Percentiles rank a stretch among this genome's conserved stretches.
These are phyloP conservation scores for Drosophila anomelani DNA, from an alignment of 2,888 invertebrate genomes.

Conservation along the genomic window DNA sequence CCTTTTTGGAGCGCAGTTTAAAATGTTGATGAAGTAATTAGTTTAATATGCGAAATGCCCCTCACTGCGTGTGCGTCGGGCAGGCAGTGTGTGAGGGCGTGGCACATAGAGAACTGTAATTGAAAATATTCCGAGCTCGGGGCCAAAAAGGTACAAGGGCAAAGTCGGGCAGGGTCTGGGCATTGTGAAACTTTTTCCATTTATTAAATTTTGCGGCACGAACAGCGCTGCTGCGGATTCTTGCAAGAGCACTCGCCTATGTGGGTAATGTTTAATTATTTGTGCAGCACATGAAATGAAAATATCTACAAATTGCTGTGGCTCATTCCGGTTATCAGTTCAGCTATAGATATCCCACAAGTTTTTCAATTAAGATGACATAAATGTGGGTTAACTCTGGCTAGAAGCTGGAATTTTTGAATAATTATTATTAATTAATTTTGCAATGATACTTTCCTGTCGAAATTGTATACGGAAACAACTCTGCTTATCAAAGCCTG, in stretches of 20 bases:
- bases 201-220: constrained; percentile 72
- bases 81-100: constrained; percentile 24
- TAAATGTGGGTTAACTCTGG: background rate
- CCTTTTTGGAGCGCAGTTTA: constrained; percentile 46
- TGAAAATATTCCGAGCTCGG: constrained; percentile 71
- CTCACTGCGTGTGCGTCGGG: constrained; percentile 5
- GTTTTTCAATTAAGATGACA: constrained; percentile 22
- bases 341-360: background rate
- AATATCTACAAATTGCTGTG: constrained; percentile 41
- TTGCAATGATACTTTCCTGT: background rate
- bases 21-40: constrained; percentile 78
- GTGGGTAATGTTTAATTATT: constrained; percentile 60
- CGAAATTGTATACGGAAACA: background rate
- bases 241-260: constrained; percentile 4
- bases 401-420: background rate
- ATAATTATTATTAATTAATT: background rate
- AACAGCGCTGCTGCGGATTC: constrained; percentile 17
- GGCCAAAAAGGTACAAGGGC: constrained; percentile 32
- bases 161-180: constrained; percentile 18
- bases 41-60: constrained; percentile 60
- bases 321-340: constrained; percentile 16
- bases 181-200: constrained; percentile 70
- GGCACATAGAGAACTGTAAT: constrained; percentile 64
- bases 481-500: background rate
- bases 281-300: constrained; percentile 26